phyloP scores from a whole-genome alignment of 2,888 invertebrate species.

The Oxyteleia sp. region DNA sequence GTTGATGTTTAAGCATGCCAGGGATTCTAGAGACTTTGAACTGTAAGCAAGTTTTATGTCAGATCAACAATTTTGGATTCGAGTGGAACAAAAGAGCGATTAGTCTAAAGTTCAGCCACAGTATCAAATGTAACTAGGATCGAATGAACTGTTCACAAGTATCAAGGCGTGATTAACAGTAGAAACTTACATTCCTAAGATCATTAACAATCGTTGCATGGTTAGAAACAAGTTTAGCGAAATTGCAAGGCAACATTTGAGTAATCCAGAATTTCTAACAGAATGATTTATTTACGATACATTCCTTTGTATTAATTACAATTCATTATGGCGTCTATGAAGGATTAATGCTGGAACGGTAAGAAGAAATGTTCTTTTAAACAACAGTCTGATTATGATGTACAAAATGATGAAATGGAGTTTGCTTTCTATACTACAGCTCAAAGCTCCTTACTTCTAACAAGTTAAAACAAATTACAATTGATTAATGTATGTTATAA shows the following conservation, averaged over 20 bases:
- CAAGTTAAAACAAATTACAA: background rate
- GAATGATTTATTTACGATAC: too few species aligned
- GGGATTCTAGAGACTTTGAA: background rate
- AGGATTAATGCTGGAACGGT: too few species aligned
- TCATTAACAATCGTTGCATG: background rate
- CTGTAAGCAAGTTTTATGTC: background rate
- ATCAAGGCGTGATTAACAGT: background rate
- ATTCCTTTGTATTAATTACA: too few species aligned
- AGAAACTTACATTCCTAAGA: background rate
- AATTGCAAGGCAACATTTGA: background rate
- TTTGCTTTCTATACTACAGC: background rate
- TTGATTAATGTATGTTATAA: constrained; percentile 1
- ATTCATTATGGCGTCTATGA: too few species aligned
- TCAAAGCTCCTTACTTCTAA: background rate
- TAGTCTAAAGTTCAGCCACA: background rate
- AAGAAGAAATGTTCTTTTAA: too few species aligned
- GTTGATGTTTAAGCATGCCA: constrained; percentile 4
- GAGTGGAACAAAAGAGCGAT: background rate
- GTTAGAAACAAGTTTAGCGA: background rate
- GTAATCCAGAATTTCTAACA: too few species aligned
- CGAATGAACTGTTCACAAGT: background rate
- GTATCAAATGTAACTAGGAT: background rate
- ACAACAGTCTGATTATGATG: too few species aligned
- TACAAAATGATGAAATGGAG: background rate
- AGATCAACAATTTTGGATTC: too few species aligned